These are phyloP conservation scores for Esperia sulphurella DNA, from an alignment of 2,888 invertebrate genomes.

Conservation along the genomic window DNA sequence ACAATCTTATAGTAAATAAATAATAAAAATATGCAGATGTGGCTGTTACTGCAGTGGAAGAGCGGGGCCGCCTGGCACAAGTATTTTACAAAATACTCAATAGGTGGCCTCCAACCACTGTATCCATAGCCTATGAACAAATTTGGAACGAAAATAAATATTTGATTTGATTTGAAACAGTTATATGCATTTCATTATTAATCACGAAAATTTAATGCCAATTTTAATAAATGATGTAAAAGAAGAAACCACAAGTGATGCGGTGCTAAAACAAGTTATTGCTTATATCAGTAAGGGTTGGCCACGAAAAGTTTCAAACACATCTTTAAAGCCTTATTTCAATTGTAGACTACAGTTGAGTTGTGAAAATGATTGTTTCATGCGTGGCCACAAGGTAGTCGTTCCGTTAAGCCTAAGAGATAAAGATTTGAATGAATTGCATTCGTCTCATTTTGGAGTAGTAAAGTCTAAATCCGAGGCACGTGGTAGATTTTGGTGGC, in stretches of 20 bases:
- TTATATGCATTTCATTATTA: not conserved
- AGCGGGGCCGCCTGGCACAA: too few relatives aligned
- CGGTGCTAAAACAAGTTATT: not conserved
- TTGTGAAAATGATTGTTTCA: constrained; percentile 1
- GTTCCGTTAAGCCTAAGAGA: not conserved
- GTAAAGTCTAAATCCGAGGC: constrained; percentile 3
- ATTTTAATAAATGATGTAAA: constrained; percentile 2
- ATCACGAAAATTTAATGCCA: not conserved
- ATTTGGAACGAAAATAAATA: too few relatives aligned
- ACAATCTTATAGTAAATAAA: too few relatives aligned
- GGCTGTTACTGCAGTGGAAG: too few relatives aligned
- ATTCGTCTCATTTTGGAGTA: constrained; percentile 1
- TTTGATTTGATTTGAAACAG: too few relatives aligned
- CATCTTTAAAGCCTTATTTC: not conserved
- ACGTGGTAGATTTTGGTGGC: constrained; percentile 1
- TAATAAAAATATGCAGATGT: too few relatives aligned
- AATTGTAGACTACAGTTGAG: not conserved
- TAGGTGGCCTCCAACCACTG: too few relatives aligned
- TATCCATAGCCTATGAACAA: too few relatives aligned
- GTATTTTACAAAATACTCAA: too few relatives aligned
- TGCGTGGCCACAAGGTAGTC: constrained; percentile 1
- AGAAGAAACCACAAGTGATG: not conserved
- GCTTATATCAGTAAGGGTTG: constrained; percentile 3
- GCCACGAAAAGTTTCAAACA: constrained; percentile 1
- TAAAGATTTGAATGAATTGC: not conserved